Conservation (phyloP, 2,113 vertebrate genomes). For the Phodopus roborovskii region DNA sequence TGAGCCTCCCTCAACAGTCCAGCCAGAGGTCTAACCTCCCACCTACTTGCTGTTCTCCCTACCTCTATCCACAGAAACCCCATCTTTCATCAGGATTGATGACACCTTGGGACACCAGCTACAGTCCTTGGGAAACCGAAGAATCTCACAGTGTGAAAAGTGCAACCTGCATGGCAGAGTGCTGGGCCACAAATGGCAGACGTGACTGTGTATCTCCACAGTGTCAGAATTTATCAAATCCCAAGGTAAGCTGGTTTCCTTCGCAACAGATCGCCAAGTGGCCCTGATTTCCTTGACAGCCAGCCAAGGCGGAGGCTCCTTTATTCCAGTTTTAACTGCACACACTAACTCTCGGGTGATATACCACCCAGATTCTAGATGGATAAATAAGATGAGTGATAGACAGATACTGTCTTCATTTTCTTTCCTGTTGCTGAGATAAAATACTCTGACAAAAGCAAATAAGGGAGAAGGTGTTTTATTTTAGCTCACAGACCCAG, state of each 20-base stretch:
- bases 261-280: neutral
- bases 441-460: no score
- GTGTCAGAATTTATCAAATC: neutral
- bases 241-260: neutral
- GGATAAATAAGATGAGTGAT: neutral
- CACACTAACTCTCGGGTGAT: neutral
- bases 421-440: neutral
- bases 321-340: neutral
- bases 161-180: neutral
- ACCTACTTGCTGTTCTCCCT: neutral
- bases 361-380: neutral
- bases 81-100: neutral
- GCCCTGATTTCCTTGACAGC: neutral
- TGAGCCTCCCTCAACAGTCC: neutral
- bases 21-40: neutral
- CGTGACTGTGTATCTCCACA: neutral
- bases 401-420: neutral
- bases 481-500: neutral
- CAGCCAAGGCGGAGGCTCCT: neutral
- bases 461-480: neutral
- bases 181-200: no score
- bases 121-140: neutral
- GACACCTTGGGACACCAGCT: neutral
- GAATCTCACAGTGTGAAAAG: neutral
- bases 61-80: neutral